Evolutionary conservation across 2,888 invertebrate species (phyloP), one percentile per base, ranked within the genome.

Genomic region (Leptinotarsa tumamoca): DNA sequence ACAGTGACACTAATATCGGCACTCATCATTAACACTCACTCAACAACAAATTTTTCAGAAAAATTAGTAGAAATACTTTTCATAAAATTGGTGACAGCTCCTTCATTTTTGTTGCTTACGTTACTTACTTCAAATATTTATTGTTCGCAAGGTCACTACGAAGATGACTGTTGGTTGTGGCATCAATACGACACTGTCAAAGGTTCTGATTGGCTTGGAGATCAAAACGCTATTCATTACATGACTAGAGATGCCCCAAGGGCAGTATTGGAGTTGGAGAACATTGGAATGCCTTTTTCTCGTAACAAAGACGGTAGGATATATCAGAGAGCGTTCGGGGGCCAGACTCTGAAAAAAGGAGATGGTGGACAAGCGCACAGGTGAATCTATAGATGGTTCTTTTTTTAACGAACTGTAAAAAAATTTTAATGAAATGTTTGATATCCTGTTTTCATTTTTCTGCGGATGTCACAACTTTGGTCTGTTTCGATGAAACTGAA

Each of bases 171-270:
- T 80, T 95, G 94, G 94, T 89, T 90, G 73, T 94, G 93, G 91
- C 94, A 95, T 85, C 93, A 94, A 90, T 94, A 91, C 81, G 94
- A 94, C 84, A 94, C 94, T 0, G 93, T 94, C 66, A 94, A 93
- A 87, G 94, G 95, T 23, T 94, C 94, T 50, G 95, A 95, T 88
- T 94, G 94, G 94, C 88, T 94, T 7, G 94, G 94, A 66, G 94
- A 94, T 86, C 93, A 90, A 82, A 92, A 94, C 87, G 94, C 94
- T 58, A 94, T 95, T 82, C 94, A 94, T 85, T 94, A 94, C 86
- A 93, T 95, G 94, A 93, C 93, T 23, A 90, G 90, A 82, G 91
- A 91, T 83, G 92, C 92, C 5, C 91, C 92, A 1, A 87, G 89
- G 68, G 91, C 91, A 74, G 92, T 94, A 71, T 90, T 92, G 83